Evolutionary conservation across 92 coral and sea anemone species (phyloP), one percentile per base, ranked within the genome.

Genomic region (Nematostella vectensis): DNA sequence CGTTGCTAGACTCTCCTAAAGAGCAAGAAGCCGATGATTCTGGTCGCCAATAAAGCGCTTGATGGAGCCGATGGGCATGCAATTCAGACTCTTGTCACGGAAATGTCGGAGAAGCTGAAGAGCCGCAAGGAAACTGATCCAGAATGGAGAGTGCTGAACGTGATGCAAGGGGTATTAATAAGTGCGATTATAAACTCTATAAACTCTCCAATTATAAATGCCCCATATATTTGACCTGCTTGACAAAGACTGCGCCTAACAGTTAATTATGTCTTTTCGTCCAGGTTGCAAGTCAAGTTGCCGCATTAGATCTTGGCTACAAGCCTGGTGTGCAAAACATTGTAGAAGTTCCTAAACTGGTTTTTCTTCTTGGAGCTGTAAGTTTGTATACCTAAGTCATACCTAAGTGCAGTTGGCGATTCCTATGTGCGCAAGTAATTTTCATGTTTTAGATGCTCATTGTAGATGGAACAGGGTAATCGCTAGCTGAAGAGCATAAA

Each of bases 211-310:
- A 13, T 18, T 8, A 44, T 44, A 8, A 13, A 17, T n/a, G n/a
- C n/a, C n/a, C n/a, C n/a, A n/a, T n/a, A n/a, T n/a, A n/a, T n/a
- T n/a, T n/a, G n/a, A n/a, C n/a, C n/a, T n/a, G n/a, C n/a, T n/a
- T n/a, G n/a, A n/a, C n/a, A n/a, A n/a, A n/a, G n/a, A n/a, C n/a
- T n/a, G n/a, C n/a, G n/a, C n/a, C n/a, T n/a, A n/a, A n/a, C n/a
- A n/a, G n/a, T n/a, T n/a, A n/a, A n/a, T n/a, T n/a, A n/a, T n/a
- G n/a, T n/a, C n/a, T n/a, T n/a, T n/a, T 29, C 38, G 43, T 25
- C 11, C 60, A 93, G 99, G 89, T 93, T 65, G 99, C 99, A 19
- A 93, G 99, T 57, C 99, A 93, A 63, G 99, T 93, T 3, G 99
- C 99, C n/a, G 99, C 96, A 24, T 65, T 93, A 70, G 99, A 93